These are phyloP conservation scores for Amphimallon solstitiale DNA, from an alignment of 2,888 invertebrate species.

Conservation along the genomic window DNA sequence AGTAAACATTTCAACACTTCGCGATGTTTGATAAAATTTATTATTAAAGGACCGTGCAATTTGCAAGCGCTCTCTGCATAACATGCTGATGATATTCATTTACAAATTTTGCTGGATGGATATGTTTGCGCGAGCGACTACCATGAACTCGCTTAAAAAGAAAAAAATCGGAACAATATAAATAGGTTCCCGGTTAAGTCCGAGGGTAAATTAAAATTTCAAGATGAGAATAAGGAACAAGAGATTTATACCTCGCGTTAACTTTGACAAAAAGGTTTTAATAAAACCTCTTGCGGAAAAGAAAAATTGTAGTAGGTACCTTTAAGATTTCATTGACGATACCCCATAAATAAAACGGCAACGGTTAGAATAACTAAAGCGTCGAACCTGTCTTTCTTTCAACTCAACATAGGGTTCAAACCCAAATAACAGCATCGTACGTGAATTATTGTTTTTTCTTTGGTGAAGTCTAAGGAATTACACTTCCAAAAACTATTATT, in stretches of 20 bases:
- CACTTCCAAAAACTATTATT: no score
- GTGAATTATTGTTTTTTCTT: no score
- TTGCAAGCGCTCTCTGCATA: background rate
- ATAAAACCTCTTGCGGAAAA: conserved; percentile 15
- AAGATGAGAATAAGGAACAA: conserved; percentile 14
- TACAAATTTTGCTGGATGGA: background rate
- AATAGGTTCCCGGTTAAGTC: conserved; percentile 17
- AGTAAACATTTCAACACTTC: conserved; percentile 3
- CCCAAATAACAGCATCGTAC: no score
- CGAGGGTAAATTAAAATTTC: conserved; percentile 17
- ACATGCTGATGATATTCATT: background rate
- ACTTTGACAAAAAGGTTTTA: conserved; percentile 21
- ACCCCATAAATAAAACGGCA: conserved; percentile 12
- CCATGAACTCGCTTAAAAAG: background rate
- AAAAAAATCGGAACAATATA: conserved; percentile 2
- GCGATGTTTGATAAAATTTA: conserved; percentile 22
- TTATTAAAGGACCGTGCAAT: background rate
- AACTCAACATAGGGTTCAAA: no score
- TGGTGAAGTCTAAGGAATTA: no score
- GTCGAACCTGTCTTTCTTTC: no score
- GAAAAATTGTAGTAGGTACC: conserved; percentile 13
- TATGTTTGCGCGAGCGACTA: background rate
- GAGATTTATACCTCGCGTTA: conserved; percentile 20
- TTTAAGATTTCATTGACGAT: conserved; percentile 18
- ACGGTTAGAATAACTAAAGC: conserved; percentile 1